These are phyloP conservation scores for Mermis nigrescens DNA, from an alignment of 2,888 invertebrate genomes.

Conservation along the genomic window DNA sequence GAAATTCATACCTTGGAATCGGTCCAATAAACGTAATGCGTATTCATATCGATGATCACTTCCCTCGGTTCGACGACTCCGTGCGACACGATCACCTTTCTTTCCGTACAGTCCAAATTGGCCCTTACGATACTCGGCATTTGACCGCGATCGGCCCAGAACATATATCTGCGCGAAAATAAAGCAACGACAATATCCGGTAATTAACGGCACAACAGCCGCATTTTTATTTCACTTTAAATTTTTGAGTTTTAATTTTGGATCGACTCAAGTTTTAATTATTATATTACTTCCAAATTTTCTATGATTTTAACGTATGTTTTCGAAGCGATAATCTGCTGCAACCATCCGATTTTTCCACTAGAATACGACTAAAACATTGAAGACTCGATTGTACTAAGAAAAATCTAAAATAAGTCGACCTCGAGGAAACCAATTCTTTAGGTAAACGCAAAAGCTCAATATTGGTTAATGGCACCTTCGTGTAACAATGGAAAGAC, in stretches of 20 bases:
- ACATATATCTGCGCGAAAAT: constrained; percentile 45
- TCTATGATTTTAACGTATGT: too few relatives aligned
- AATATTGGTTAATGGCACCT: too few relatives aligned
- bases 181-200: neutral
- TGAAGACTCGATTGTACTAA: too few relatives aligned
- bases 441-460: too few relatives aligned
- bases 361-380: too few relatives aligned
- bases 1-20: constrained; percentile 44
- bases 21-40: constrained; percentile 92
- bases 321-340: too few relatives aligned
- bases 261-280: neutral
- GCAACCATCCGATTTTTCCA: too few relatives aligned
- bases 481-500: too few relatives aligned
- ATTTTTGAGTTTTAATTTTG: neutral
- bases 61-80: constrained; percentile 78
- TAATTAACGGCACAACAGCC: neutral
- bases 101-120: constrained; percentile 64
- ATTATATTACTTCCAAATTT: too few relatives aligned
- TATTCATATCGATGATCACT: constrained; percentile 70
- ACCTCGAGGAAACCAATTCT: too few relatives aligned
- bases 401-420: too few relatives aligned
- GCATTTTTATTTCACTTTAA: too few relatives aligned
- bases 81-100: constrained; percentile 63
- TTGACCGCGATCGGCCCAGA: constrained; percentile 95
- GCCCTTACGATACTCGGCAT: constrained; percentile 57